phyloP scores from a whole-genome alignment of 2,888 invertebrate species.

The Matsumyia berberina region DNA sequence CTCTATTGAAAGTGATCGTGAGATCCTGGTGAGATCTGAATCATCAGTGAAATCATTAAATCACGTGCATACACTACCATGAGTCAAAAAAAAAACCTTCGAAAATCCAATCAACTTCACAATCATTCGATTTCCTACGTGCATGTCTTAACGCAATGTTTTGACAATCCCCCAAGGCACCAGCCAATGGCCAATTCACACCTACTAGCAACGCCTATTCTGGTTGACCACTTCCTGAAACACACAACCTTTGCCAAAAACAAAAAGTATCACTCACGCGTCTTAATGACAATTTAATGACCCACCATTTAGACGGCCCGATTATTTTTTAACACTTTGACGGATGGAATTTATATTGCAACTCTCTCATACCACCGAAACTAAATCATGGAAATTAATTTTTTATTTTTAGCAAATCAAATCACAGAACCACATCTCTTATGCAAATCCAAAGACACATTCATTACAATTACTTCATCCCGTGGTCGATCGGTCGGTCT shows the following conservation, averaged over 20 bases:
- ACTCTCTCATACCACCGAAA: slow-evolving; percentile 7
- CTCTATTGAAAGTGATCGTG: too few species aligned
- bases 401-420: slow-evolving; percentile 53
- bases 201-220: slow-evolving; percentile 37
- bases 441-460: slow-evolving; percentile 72
- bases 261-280: slow-evolving; percentile 39
- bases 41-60: too few species aligned
- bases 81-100: slow-evolving; percentile 8
- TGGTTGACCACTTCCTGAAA: slow-evolving; percentile 40
- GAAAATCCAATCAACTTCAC: slow-evolving; percentile 15
- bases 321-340: slow-evolving; percentile 32
- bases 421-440: slow-evolving; percentile 68
- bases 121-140: slow-evolving; percentile 13
- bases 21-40: too few species aligned
- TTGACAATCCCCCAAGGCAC: slow-evolving; percentile 27
- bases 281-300: slow-evolving; percentile 70
- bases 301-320: slow-evolving; percentile 38
- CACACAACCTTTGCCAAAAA: slow-evolving; percentile 3
- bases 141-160: slow-evolving; percentile 18
- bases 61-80: too few species aligned
- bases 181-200: slow-evolving; percentile 31
- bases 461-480: slow-evolving; percentile 74
- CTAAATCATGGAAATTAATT: slow-evolving; percentile 67
- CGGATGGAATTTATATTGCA: slow-evolving; percentile 58
- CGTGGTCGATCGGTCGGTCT: slow-evolving; percentile 45